These are phyloP conservation scores for Notodonta ziczac DNA, from an alignment of 2,888 invertebrate genomes.

Conservation along the genomic window DNA sequence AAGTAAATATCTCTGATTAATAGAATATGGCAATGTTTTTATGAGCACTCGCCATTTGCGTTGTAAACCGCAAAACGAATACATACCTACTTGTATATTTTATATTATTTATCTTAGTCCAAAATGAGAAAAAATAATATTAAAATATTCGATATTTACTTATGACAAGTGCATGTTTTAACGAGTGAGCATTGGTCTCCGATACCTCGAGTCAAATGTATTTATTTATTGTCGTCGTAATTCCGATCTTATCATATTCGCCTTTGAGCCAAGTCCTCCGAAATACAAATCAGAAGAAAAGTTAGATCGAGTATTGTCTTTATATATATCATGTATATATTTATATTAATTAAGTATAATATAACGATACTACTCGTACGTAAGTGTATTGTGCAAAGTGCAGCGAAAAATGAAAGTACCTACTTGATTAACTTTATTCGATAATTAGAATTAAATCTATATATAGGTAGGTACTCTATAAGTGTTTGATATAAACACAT, in stretches of 20 bases:
- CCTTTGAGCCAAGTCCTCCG: constrained; percentile 1
- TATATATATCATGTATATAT: not conserved
- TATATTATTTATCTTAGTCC: not conserved
- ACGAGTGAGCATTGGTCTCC: constrained; percentile 55
- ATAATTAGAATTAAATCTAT: not conserved
- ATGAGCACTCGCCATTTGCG: too few relatives aligned
- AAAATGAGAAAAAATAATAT: not conserved
- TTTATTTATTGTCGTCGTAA: constrained; percentile 44
- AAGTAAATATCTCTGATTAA: too few relatives aligned
- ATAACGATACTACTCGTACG: constrained; percentile 11
- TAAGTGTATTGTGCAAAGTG: constrained; percentile 15
- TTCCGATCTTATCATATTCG: not conserved
- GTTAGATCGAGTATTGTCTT: constrained; percentile 5
- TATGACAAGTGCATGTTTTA: constrained; percentile 40
- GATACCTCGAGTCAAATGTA: constrained; percentile 30
- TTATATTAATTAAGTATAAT: not conserved
- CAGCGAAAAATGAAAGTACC: constrained; percentile 1
- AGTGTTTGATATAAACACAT: not conserved
- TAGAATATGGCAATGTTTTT: too few relatives aligned
- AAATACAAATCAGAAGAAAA: not conserved
- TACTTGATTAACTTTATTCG: not conserved
- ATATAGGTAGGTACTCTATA: not conserved
- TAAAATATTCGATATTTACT: constrained; percentile 4
- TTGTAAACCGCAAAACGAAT: too few relatives aligned
- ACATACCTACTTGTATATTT: too few relatives aligned